Base-by-base conservation (phyloP, 2,113 vertebrate genomes). In the Forbesichthys agassizii region DNA sequence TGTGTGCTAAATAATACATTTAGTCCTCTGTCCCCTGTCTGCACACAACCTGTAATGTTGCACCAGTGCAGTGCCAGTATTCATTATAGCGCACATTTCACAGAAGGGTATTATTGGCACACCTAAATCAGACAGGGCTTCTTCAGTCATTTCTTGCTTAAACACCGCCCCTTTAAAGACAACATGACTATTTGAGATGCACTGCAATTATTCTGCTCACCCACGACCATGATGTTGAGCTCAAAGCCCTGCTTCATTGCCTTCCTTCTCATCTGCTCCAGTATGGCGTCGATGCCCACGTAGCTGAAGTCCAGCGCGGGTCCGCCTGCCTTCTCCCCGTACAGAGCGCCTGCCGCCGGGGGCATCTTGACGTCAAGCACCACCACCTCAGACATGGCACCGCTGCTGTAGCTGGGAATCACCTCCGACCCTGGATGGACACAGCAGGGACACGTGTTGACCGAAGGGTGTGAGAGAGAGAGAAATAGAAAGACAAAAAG, bases 201-300 rank as follows among this genome's bases (percentile, higher is more conserved):
- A 52, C n/a, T 57, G 14, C 14, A 9, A 12, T 27, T 27, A 20
- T 12, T 14, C 20, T 59, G 72, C 88, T 88, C 72, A 91, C 88
- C 90, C 52, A 91, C 88, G 42, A 91, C 90, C 90, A 99, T 99
- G 83, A 99, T 98, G 92, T 99, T 99, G 87, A 99, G 96, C 84
- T 99, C 96, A 0, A 99, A 99, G 0, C 98, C 97, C 88, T 98
- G 97, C 78, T 99, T 99, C 98, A 99, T 99, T 71, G 97, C 98
- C 88, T 99, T 99, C 81, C 96, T 91, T 80, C 96, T 95, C 96
- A 99, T 98, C 93, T 99, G 98, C 86, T 99, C 98, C 80, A 99
- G 93, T 85, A 99, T 98, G 82, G 98, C 96, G 0, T 99, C 98
- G 0, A 99, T 99, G 52, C 98, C 98, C 87, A 99, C 97, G 0